Conservation (phyloP, 35 echinoderm and acorn worm genomes). For the Nesometra sesokonis region DNA sequence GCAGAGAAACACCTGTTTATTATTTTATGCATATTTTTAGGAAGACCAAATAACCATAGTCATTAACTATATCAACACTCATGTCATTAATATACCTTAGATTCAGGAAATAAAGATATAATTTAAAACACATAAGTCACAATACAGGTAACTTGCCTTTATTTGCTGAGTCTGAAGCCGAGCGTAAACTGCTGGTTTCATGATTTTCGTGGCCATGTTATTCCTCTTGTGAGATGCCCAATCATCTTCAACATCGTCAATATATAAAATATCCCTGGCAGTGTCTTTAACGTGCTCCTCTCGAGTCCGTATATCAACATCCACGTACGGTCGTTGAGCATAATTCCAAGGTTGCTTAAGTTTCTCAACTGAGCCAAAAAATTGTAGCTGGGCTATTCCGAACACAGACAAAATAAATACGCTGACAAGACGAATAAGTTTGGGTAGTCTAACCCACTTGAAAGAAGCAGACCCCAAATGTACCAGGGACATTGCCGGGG, state of each 20-base stretch:
- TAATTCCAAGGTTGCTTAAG: neutral
- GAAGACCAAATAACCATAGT: too few relatives aligned
- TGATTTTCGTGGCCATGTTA: neutral
- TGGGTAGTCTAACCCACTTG: neutral
- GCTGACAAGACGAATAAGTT: neutral
- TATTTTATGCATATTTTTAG: too few relatives aligned
- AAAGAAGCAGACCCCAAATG: neutral
- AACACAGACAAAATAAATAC: neutral
- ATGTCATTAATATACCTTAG: too few relatives aligned
- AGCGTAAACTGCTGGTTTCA: neutral
- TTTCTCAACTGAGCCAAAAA: neutral
- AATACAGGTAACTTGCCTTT: neutral
- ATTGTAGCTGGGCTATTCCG: neutral
- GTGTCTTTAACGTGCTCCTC: neutral
- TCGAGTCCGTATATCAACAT: neutral
- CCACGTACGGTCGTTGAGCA: neutral
- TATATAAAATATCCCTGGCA: neutral
- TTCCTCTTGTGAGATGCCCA: neutral
- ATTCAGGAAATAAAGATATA: too few relatives aligned
- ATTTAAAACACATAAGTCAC: too few relatives aligned
- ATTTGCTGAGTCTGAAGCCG: neutral
- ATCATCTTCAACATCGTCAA: neutral
- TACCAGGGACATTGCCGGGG: neutral
- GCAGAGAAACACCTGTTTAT: too few relatives aligned
- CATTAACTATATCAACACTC: too few relatives aligned